Conservation (phyloP, 2,113 vertebrate species). For the Oryzias woworae region DNA sequence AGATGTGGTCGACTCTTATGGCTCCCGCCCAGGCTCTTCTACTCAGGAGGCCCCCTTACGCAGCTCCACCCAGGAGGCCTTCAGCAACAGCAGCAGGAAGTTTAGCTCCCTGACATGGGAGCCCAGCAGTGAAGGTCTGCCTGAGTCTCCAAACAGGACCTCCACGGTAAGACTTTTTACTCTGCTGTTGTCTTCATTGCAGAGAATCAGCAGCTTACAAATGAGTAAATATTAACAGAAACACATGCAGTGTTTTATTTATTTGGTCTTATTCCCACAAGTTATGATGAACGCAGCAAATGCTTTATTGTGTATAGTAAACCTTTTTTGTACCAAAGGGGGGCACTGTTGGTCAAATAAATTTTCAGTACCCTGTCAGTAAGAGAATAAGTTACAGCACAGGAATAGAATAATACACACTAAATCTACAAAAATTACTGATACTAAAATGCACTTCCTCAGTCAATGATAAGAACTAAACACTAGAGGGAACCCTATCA, state of each 20-base stretch:
- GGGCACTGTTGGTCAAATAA: slow-evolving; percentile 52
- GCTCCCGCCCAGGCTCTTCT: slow-evolving; percentile 53
- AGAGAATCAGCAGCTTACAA: no score
- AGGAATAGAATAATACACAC: background rate
- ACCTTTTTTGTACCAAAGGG: slow-evolving; percentile 34
- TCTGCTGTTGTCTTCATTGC: background rate
- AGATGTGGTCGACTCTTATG: slow-evolving; percentile 64
- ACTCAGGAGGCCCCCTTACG: slow-evolving; percentile 71
- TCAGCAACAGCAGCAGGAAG: slow-evolving; percentile 66
- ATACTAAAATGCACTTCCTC: no score
- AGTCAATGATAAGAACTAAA: no score
- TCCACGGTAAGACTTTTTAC: slow-evolving; percentile 65
- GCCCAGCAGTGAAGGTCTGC: slow-evolving; percentile 56
- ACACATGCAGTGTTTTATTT: background rate
- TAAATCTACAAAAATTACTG: background rate
- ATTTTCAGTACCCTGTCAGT: background rate
- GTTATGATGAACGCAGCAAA: slow-evolving; percentile 1
- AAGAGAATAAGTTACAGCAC: background rate
- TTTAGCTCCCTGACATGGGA: slow-evolving; percentile 77
- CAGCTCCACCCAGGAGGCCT: slow-evolving; percentile 65
- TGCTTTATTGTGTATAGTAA: background rate
- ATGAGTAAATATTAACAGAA: no score
- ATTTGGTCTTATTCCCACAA: slow-evolving; percentile 5
- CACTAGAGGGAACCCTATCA: no score
- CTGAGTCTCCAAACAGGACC: slow-evolving; percentile 66